phyloP scores from a whole-genome alignment of 2,888 invertebrate species.

The Trimorus sp. region DNA sequence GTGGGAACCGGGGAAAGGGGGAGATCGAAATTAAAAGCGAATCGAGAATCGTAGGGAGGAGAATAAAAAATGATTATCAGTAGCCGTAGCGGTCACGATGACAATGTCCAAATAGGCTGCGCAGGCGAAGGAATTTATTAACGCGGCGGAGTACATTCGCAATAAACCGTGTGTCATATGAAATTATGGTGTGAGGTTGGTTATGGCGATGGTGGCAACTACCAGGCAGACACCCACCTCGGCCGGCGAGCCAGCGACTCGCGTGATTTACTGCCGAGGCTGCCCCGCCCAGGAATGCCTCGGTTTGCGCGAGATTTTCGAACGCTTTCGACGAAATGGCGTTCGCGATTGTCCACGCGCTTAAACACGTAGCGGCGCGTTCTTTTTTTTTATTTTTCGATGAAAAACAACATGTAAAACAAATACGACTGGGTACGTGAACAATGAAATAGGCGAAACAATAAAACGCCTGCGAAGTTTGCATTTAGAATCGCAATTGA shows the following conservation, averaged over 20 bases:
- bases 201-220: constrained; percentile 78
- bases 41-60: constrained; percentile 41
- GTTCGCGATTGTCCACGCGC: no score
- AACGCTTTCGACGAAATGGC: no score
- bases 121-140: constrained; percentile 78
- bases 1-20: not conserved
- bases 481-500: no score
- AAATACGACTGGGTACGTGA: no score
- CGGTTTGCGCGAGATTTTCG: constrained; percentile 72
- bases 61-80: constrained; percentile 64
- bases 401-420: no score
- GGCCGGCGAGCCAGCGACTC: constrained; percentile 63
- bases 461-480: no score
- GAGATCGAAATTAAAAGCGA: constrained; percentile 43
- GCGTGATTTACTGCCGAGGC: constrained; percentile 70
- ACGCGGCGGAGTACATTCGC: constrained; percentile 76
- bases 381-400: no score
- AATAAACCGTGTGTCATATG: constrained; percentile 79
- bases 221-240: constrained; percentile 74
- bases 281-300: constrained; percentile 81
- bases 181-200: constrained; percentile 76
- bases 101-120: constrained; percentile 72
- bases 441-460: no score
- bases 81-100: constrained; percentile 68
- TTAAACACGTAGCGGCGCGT: no score